phyloP scores from a whole-genome alignment of 2,888 invertebrate species.

The Cephus pygmeus region DNA sequence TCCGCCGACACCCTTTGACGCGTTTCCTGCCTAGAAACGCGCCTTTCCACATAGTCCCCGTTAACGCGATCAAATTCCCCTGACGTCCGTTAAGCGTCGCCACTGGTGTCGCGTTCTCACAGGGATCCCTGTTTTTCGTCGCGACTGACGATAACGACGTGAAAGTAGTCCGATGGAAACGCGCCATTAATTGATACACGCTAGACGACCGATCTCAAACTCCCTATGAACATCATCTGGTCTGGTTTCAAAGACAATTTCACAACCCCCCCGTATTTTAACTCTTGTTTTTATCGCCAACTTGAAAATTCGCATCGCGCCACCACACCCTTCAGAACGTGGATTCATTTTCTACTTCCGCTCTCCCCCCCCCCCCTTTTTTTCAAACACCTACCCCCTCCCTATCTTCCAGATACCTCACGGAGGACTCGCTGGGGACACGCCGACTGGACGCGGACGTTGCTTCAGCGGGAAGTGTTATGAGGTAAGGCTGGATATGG shows the following conservation, averaged over 20 bases:
- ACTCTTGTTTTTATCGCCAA: background rate
- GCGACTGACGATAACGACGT: background rate
- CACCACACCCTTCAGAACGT: background rate
- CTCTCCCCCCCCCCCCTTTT: too few species aligned
- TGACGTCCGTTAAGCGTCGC: background rate
- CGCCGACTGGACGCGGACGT: background rate
- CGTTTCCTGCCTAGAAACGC: background rate
- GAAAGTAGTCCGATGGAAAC: background rate
- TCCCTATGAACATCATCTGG: background rate
- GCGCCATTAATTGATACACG: background rate
- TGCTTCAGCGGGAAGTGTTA: background rate
- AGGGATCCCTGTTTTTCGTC: background rate
- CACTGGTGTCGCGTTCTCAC: background rate
- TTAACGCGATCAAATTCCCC: background rate
- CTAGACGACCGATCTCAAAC: background rate
- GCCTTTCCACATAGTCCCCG: background rate
- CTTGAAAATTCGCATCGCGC: background rate
- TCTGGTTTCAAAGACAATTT: background rate
- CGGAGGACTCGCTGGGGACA: background rate
- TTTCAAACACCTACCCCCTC: too few species aligned
- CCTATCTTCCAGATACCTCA: background rate
- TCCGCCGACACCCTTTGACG: background rate
- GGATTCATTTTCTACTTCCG: background rate
- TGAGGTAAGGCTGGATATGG: background rate
- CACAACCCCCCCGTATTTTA: too few species aligned